phyloP scores from a whole-genome alignment of 2,797 vertebrate species.

The Pangasius macronema region DNA sequence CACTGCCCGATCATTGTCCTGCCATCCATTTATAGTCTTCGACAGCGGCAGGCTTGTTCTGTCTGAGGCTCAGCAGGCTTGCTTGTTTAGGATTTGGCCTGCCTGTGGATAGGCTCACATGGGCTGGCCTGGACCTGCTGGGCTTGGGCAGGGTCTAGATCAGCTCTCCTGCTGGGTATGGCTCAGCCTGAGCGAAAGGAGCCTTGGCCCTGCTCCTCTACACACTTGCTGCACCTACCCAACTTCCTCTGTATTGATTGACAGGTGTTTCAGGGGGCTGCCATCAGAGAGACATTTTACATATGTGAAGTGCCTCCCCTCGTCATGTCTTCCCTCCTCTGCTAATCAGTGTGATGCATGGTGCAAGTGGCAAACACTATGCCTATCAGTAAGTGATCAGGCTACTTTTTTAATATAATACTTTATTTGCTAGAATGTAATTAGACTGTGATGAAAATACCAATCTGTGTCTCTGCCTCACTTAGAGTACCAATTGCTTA shows the following conservation, averaged over 20 bases:
- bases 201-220: constrained; percentile 63
- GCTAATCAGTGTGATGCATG: constrained; percentile 72
- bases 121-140: constrained; percentile 52
- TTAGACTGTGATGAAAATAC: constrained; percentile 49
- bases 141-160: constrained; percentile 67
- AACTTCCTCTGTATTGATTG: constrained; percentile 83
- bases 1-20: constrained; percentile 62
- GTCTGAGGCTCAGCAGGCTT: constrained; percentile 46
- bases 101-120: constrained; percentile 51
- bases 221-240: constrained; percentile 56
- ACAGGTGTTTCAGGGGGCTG: constrained; percentile 82
- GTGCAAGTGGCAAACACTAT: constrained; percentile 68
- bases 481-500: background rate
- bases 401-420: background rate
- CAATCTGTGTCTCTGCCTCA: background rate
- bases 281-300: constrained; percentile 83
- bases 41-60: constrained; percentile 55
- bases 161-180: constrained; percentile 69
- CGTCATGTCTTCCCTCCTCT: constrained; percentile 79
- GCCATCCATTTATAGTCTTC: constrained; percentile 59
- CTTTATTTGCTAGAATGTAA: background rate
- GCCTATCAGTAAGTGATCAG: background rate
- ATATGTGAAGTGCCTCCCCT: constrained; percentile 85
- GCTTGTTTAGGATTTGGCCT: constrained; percentile 58
- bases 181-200: constrained; percentile 72